Conservation (phyloP, 1,140 invertebrate genomes). For the Heterodera carotae region DNA sequence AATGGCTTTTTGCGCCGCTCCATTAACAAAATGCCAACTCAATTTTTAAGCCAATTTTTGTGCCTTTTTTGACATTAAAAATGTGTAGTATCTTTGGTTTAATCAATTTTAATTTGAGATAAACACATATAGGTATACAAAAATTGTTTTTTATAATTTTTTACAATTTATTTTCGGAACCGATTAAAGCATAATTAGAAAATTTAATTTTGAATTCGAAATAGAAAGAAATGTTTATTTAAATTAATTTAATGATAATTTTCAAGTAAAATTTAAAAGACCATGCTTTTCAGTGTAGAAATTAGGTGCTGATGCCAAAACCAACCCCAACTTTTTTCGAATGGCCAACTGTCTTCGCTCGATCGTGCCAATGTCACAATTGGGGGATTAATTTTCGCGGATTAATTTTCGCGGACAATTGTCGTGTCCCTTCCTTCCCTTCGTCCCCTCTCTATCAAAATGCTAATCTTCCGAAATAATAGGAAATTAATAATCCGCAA, state of each 20-base stretch:
- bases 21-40: not conserved
- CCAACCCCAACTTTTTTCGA: not conserved
- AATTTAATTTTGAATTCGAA: no score
- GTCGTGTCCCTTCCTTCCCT: not conserved
- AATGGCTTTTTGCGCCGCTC: not conserved
- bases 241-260: no score
- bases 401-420: conserved; percentile 3
- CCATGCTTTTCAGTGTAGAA: no score
- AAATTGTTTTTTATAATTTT: no score
- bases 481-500: not conserved
- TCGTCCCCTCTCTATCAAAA: not conserved
- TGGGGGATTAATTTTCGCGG: not conserved
- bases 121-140: no score
- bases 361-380: not conserved
- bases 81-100: no score
- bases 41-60: not conserved
- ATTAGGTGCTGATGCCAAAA: not conserved
- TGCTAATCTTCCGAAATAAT: no score
- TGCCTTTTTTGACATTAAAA: no score
- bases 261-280: not conserved
- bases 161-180: no score
- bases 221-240: no score
- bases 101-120: no score
- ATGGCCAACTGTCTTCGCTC: not conserved
- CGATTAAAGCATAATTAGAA: no score